phyloP scores from a whole-genome alignment of 2,113 vertebrate genomes.

The Pseudolaguvia tuberculata region DNA sequence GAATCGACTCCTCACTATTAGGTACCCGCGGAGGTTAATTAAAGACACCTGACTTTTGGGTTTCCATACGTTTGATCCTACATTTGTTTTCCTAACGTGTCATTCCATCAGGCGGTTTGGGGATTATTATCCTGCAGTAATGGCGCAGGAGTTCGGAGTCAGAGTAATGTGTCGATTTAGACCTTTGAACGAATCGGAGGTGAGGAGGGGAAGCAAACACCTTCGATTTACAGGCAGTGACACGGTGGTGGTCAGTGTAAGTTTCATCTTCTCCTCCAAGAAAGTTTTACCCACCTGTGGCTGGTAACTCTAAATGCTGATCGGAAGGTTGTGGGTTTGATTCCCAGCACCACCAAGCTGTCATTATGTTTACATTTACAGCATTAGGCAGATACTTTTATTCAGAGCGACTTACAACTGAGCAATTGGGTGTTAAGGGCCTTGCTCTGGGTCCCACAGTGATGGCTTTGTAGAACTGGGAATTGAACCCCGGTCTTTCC shows the following conservation, averaged over 20 bases:
- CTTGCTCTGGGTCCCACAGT: too few relatives aligned
- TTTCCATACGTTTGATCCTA: too few relatives aligned
- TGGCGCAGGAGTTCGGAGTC: constrained; percentile 81
- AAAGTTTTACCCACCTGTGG: not conserved
- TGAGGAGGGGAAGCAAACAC: constrained; percentile 81
- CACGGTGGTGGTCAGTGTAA: constrained; percentile 81
- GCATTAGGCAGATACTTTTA: too few relatives aligned
- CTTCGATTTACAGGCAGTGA: constrained; percentile 86
- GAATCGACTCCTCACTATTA: not conserved
- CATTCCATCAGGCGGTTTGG: not conserved
- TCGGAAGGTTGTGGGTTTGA: too few relatives aligned
- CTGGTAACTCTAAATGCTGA: too few relatives aligned
- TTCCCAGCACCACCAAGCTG: too few relatives aligned
- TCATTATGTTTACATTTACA: too few relatives aligned
- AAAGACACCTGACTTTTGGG: not conserved
- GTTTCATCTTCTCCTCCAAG: constrained; percentile 43
- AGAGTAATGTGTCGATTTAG: constrained; percentile 98
- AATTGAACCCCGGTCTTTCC: too few relatives aligned
- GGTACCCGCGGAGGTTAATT: not conserved
- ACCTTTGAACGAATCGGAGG: constrained; percentile 88
- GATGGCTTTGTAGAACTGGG: too few relatives aligned
- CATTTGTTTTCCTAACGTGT: not conserved
- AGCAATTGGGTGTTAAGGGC: too few relatives aligned
- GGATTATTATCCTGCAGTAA: constrained; percentile 67
- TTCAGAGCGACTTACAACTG: too few relatives aligned